phyloP scores from a whole-genome alignment of 2,888 invertebrate genomes.

The Aspidiotus rigidus region DNA sequence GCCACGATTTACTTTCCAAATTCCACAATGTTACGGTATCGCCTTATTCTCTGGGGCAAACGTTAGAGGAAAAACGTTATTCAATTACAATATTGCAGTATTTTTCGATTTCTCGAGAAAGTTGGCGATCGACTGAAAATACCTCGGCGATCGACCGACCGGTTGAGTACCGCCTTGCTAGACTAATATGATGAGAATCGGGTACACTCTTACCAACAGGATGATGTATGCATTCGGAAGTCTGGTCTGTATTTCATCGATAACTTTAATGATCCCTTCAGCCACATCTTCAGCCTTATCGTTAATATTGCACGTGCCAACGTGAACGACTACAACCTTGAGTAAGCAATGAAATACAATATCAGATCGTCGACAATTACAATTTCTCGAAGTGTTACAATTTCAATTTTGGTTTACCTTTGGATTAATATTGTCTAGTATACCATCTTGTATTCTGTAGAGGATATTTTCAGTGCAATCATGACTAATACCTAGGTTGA shows the following conservation, averaged over 20 bases:
- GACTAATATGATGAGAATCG: neutral
- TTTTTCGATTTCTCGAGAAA: no score
- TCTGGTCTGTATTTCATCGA: constrained; percentile 62
- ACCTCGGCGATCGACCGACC: no score
- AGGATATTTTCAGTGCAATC: constrained; percentile 81
- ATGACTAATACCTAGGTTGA: constrained; percentile 82
- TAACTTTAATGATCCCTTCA: constrained; percentile 70
- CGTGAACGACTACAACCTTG: constrained; percentile 73
- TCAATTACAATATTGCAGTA: no score
- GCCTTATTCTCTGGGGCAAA: no score
- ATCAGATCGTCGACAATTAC: constrained; percentile 1
- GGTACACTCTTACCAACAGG: constrained; percentile 60
- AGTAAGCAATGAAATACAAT: constrained; percentile 38
- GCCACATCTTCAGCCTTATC: constrained; percentile 68
- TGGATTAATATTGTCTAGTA: constrained; percentile 77
- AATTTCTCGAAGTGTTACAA: neutral
- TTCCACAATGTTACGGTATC: no score
- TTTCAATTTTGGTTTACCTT: constrained; percentile 52
- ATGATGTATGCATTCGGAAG: constrained; percentile 73
- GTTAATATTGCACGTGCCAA: constrained; percentile 78
- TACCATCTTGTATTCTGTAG: constrained; percentile 83
- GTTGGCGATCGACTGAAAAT: no score
- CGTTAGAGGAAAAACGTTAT: no score
- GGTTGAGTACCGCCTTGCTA: no score
- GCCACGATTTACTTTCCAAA: no score